Percentiles rank a stretch among this genome's conserved stretches.
Evolutionary conservation across 92 coral and sea anemone species (phyloP).

Genomic region (Heteractis magnifica): DNA sequence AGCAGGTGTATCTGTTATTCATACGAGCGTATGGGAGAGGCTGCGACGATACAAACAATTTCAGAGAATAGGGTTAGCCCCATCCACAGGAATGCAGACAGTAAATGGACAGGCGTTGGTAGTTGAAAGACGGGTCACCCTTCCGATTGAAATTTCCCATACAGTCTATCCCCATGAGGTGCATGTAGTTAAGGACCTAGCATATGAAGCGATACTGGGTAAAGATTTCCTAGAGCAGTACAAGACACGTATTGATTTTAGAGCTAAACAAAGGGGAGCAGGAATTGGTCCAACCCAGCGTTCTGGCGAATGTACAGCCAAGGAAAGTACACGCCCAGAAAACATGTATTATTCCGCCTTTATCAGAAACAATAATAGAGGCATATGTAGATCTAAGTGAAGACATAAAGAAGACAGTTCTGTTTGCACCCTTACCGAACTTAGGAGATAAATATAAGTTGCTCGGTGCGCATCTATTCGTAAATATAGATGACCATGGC

Average conservation of each 20-base stretch:
- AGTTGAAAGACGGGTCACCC: neutral
- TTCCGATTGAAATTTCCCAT: neutral
- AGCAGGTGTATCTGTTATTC: neutral
- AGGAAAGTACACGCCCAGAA: neutral
- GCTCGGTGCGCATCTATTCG: neutral
- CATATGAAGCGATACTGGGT: conserved; percentile 55
- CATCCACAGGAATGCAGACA: neutral
- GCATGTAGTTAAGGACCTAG: neutral
- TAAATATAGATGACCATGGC: neutral
- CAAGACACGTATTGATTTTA: neutral
- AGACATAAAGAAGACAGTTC: neutral
- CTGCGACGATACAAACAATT: neutral
- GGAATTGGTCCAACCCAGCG: neutral
- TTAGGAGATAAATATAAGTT: neutral
- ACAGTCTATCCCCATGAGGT: neutral
- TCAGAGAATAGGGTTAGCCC: neutral
- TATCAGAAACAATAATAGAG: neutral
- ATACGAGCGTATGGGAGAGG: neutral
- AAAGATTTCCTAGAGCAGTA: conserved; percentile 52
- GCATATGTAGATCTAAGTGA: neutral
- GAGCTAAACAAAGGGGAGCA: neutral
- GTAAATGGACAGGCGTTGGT: neutral
- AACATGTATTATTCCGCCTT: neutral
- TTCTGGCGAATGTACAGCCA: neutral
- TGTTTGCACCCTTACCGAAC: neutral